A percentile compares a stretch with the other conserved stretches of the same genome.
Conservation (phyloP, 2,113 vertebrate species). For the Anoura caudifer region DNA sequence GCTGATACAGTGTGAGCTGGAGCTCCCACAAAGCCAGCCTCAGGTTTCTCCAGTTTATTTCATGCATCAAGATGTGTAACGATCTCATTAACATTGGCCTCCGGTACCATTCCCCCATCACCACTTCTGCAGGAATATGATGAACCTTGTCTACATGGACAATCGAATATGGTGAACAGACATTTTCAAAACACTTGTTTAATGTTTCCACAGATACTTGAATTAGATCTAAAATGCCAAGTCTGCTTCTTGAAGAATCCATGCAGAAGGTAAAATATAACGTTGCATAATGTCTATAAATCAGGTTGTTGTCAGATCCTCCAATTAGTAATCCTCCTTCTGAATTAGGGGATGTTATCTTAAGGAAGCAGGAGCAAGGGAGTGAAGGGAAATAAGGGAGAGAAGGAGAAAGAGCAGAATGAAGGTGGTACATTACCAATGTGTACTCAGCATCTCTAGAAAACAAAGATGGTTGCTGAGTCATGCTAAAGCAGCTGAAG, state of each 20-base stretch:
- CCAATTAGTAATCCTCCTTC: not conserved
- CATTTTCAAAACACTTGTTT: not conserved
- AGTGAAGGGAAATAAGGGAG: not conserved
- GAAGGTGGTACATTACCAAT: not conserved
- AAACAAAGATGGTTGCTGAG: constrained; percentile 31
- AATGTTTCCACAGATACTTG: not conserved
- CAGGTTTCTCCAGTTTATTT: not conserved
- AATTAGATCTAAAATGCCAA: not conserved
- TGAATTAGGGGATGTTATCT: not conserved
- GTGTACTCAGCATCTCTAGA: not conserved
- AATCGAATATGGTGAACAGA: not conserved
- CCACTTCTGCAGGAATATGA: not conserved
- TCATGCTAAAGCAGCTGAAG: not conserved
- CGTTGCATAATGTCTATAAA: not conserved
- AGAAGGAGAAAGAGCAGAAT: not conserved
- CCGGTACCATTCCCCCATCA: not conserved
- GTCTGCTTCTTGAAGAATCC: not conserved
- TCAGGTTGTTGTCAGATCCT: not conserved
- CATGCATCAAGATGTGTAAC: not conserved
- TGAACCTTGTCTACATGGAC: not conserved
- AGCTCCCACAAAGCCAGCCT: constrained; percentile 98
- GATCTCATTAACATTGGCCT: not conserved
- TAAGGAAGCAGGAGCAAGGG: not conserved
- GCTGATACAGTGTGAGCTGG: constrained; percentile 97
- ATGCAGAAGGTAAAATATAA: not conserved